Percentiles rank a stretch among this genome's conserved stretches.
phyloP scores from a whole-genome alignment of 2,113 vertebrate genomes.

The Hystrix cristata region DNA sequence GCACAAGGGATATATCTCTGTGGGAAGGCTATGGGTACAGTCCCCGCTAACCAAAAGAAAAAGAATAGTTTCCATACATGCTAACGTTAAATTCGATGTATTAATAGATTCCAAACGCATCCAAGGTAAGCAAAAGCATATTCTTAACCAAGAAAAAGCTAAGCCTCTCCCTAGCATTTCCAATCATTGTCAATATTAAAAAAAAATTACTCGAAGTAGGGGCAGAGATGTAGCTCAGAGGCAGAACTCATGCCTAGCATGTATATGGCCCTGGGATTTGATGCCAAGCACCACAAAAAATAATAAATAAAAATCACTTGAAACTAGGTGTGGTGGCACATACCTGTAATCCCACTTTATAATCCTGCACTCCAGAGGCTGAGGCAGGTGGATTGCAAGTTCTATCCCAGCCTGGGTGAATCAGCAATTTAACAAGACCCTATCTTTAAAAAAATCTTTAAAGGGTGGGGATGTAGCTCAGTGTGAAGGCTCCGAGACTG shows the following conservation, averaged over 20 bases:
- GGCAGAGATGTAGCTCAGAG: not conserved
- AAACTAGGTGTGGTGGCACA: not conserved
- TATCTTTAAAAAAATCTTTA: not conserved
- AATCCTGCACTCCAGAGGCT: not conserved
- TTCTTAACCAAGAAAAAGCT: not conserved
- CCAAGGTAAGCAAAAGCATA: constrained; percentile 16
- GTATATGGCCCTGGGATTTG: not conserved
- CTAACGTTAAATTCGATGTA: not conserved
- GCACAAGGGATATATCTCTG: not conserved
- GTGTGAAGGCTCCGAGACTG: not conserved
- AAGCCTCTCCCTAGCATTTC: not conserved
- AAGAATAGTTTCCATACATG: not conserved
- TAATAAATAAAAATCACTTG: not conserved
- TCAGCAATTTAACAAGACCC: not conserved
- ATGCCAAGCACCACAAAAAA: not conserved
- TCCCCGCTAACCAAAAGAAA: not conserved
- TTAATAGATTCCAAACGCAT: constrained; percentile 6
- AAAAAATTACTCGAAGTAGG: not conserved
- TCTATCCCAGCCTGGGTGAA: not conserved
- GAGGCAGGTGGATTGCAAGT: not conserved
- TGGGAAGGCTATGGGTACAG: not conserved
- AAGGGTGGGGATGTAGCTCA: not conserved
- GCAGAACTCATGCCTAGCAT: not conserved
- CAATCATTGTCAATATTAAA: not conserved
- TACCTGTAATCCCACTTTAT: not conserved